phyloP scores from a whole-genome alignment of 35 echinoderm and acorn worm species.

The Apostichopus californicus region DNA sequence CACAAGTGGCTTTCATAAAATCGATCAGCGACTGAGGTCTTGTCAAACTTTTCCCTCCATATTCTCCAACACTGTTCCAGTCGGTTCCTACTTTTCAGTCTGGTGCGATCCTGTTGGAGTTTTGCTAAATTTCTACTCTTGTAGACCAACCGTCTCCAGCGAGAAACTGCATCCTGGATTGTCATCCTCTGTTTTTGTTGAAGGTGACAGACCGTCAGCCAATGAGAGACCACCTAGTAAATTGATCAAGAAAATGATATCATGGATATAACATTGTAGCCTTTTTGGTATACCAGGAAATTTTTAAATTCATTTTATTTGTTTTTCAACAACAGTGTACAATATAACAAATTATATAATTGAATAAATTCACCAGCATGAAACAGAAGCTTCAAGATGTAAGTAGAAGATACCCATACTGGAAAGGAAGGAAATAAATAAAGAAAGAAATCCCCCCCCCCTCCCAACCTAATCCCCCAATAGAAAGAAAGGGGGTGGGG shows the following conservation, averaged over 20 bases:
- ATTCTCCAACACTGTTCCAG: conserved; percentile 6
- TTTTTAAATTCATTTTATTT: no score
- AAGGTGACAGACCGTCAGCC: background rate
- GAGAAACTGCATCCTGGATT: background rate
- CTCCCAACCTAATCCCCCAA: no score
- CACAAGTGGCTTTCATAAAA: background rate
- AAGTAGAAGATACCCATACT: no score
- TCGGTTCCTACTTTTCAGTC: background rate
- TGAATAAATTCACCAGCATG: no score
- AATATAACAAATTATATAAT: no score
- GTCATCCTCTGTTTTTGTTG: background rate
- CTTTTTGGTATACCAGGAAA: no score
- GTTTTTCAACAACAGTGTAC: no score
- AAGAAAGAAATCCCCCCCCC: no score
- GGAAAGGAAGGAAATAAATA: no score
- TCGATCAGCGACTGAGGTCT: background rate
- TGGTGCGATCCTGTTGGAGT: background rate
- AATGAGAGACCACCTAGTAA: background rate
- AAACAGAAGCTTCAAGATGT: no score
- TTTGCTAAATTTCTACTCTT: background rate
- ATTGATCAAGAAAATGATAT: background rate
- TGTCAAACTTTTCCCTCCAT: background rate
- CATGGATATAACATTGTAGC: background rate
- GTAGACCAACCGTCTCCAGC: background rate
- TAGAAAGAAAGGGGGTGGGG: no score